These are phyloP conservation scores for Iguana delicatissima DNA, from an alignment of 2,797 vertebrate species.

Conservation along the genomic window DNA sequence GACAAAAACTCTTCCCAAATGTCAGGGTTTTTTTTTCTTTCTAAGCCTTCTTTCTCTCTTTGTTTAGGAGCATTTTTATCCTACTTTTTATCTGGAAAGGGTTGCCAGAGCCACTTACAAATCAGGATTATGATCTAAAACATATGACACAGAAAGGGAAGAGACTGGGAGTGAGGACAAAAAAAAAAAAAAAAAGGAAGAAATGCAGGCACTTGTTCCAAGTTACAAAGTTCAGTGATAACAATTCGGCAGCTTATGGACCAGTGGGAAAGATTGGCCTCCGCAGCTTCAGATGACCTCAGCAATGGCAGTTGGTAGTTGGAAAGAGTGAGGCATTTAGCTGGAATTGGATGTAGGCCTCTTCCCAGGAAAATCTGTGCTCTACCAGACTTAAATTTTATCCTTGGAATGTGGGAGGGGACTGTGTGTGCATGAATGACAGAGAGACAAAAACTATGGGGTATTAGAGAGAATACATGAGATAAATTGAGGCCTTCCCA, in stretches of 20 bases:
- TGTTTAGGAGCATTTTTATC: not conserved
- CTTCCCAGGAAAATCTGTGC: not conserved
- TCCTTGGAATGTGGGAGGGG: not conserved
- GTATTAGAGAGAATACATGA: too few relatives aligned
- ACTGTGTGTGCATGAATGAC: not conserved
- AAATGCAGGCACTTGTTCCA: not conserved
- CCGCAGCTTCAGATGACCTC: not conserved
- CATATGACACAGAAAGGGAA: not conserved
- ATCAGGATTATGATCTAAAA: not conserved
- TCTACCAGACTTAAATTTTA: not conserved
- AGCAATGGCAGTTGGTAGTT: not conserved
- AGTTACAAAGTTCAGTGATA: not conserved
- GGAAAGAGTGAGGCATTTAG: not conserved
- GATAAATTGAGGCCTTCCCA: too few relatives aligned
- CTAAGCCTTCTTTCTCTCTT: not conserved
- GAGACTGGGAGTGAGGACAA: not conserved
- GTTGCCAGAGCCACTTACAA: not conserved
- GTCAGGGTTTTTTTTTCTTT: too few relatives aligned
- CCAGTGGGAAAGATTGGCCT: not conserved
- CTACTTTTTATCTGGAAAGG: not conserved
- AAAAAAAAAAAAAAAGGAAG: not conserved
- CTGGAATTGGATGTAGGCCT: not conserved
- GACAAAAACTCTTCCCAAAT: too few relatives aligned
- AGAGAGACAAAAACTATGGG: not conserved
- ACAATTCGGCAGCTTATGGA: not conserved